Percentiles rank a stretch among this genome's conserved stretches.
Conservation (phyloP, 2,888 invertebrate species). For the Germaria angustata region DNA sequence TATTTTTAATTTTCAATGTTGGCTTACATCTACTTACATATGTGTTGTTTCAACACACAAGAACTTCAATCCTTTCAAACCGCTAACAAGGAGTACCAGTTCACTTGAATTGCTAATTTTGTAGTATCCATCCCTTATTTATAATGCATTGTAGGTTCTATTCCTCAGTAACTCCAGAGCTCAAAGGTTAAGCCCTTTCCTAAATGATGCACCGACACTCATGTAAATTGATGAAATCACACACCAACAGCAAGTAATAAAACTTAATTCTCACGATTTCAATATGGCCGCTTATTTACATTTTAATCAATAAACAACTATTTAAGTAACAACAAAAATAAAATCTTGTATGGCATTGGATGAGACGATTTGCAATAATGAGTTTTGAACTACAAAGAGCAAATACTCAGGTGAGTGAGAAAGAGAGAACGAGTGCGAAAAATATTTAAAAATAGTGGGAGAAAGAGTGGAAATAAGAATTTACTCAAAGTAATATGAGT, state of each 20-base stretch:
- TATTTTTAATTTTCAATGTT: too few species aligned
- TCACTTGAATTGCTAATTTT: too few species aligned
- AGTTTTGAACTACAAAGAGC: not conserved
- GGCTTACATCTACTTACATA: too few species aligned
- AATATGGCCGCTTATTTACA: constrained; percentile 65
- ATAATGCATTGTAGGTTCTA: not conserved
- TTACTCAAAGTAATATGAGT: not conserved
- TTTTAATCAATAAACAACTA: constrained; percentile 53
- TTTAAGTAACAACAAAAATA: constrained; percentile 40
- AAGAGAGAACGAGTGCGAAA: not conserved
- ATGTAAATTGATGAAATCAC: not conserved
- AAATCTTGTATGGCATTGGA: constrained; percentile 42
- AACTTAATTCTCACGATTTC: constrained; percentile 56
- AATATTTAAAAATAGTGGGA: not conserved
- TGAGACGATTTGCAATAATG: constrained; percentile 14
- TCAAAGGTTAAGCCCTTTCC: constrained; percentile 41
- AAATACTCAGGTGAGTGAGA: not conserved
- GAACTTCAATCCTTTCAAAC: too few species aligned
- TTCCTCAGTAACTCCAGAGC: constrained; percentile 9
- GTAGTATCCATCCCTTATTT: not conserved
- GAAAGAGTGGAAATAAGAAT: not conserved
- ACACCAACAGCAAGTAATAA: constrained; percentile 32
- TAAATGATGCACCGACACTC: constrained; percentile 1
- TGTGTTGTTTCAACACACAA: too few species aligned
- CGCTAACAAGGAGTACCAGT: too few species aligned